A percentile compares a stretch with the other conserved stretches of the same genome.
Conservation (phyloP, 2,888 invertebrate species). For the Mimachlamys varia region DNA sequence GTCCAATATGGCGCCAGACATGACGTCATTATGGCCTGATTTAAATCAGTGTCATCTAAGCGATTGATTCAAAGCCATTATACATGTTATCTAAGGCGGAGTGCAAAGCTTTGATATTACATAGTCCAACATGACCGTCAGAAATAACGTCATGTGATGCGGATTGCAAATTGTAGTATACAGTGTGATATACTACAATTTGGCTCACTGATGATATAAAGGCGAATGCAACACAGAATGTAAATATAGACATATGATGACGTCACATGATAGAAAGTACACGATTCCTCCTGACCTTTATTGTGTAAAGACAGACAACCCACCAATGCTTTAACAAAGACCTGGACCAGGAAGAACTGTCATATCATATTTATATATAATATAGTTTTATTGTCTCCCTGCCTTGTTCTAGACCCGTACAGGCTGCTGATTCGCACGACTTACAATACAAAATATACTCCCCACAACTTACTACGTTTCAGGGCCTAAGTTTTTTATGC, state of each 20-base stretch:
- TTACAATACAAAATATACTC: not conserved
- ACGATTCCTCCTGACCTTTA: not conserved
- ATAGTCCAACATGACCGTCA: too few species aligned
- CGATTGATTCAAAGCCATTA: too few species aligned
- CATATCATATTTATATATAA: slow-evolving; percentile 19
- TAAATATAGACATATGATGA: slow-evolving; percentile 1
- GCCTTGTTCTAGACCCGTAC: not conserved
- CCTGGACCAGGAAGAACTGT: not conserved
- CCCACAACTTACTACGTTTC: not conserved
- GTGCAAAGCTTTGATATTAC: too few species aligned
- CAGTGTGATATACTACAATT: too few species aligned
- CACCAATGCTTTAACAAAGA: not conserved
- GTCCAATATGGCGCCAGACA: too few species aligned
- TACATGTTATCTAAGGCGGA: too few species aligned
- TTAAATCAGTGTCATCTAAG: too few species aligned
- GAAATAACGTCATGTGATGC: too few species aligned
- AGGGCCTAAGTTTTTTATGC: not conserved
- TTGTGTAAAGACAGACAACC: not conserved
- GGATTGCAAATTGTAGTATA: too few species aligned
- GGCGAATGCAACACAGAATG: too few species aligned
- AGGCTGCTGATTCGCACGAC: not conserved
- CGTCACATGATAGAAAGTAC: not conserved
- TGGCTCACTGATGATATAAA: too few species aligned
- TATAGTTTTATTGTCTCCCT: not conserved
- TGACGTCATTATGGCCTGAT: too few species aligned